phyloP scores from a whole-genome alignment of 2,797 vertebrate genomes.

The Catamblyrhynchus diadema region DNA sequence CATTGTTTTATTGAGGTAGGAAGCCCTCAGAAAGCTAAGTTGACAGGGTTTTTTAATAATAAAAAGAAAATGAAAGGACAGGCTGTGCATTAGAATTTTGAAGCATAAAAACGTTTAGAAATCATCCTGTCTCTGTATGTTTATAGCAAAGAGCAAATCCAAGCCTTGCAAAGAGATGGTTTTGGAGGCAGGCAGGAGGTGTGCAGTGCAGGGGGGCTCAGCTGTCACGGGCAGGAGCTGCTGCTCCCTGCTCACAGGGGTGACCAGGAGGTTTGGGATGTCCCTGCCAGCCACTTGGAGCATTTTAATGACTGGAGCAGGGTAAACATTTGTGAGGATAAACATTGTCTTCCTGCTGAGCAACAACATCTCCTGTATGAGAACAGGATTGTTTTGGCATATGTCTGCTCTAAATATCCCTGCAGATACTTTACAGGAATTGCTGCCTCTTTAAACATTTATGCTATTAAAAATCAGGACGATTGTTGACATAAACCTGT shows the following conservation, averaged over 20 bases:
- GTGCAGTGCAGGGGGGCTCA: background rate
- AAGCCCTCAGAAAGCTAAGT: background rate
- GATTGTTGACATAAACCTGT: constrained; percentile 69
- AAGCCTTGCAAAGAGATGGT: background rate
- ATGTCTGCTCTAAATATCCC: constrained; percentile 48
- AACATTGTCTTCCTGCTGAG: constrained; percentile 66
- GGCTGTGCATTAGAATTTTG: background rate
- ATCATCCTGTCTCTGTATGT: background rate
- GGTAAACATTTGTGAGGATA: constrained; percentile 30
- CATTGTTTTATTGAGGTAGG: background rate
- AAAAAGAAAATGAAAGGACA: background rate
- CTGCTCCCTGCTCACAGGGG: background rate
- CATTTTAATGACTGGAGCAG: constrained; percentile 9
- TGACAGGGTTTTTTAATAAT: background rate
- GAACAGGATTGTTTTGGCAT: constrained; percentile 34
- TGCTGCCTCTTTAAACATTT: constrained; percentile 70
- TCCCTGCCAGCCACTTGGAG: constrained; percentile 5
- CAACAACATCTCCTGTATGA: constrained; percentile 51
- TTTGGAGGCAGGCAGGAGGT: background rate
- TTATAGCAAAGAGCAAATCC: background rate
- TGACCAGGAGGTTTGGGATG: background rate
- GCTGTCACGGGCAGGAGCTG: background rate
- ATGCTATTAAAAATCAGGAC: constrained; percentile 71
- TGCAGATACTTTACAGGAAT: constrained; percentile 65
- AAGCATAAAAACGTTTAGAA: background rate